Percentiles rank a stretch among this genome's conserved stretches.
These are phyloP conservation scores for Globodera ellingtonae DNA, from an alignment of 1,140 invertebrate species.

Conservation along the genomic window DNA sequence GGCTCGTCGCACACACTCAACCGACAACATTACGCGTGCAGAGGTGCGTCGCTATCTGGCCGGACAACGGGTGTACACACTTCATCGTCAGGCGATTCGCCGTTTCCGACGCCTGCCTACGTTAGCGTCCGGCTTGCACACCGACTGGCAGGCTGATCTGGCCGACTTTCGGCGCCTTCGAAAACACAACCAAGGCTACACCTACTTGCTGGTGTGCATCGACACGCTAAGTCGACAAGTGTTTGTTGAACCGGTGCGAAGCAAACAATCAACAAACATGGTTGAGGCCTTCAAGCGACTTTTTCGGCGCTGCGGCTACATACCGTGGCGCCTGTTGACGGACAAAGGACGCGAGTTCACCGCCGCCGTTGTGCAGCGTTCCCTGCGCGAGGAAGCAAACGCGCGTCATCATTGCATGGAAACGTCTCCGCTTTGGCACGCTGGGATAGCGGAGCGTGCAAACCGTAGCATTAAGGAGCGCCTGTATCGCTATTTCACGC, in stretches of 20 bases:
- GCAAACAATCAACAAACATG: conserved; percentile 29
- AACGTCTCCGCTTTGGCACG: conserved; percentile 39
- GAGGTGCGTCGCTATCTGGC: conserved; percentile 27
- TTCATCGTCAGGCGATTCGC: conserved; percentile 3
- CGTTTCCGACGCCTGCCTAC: conserved; percentile 27
- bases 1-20: neutral
- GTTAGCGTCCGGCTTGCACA: conserved; percentile 25
- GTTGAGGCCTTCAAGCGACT: conserved; percentile 28
- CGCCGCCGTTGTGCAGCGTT: conserved; percentile 18
- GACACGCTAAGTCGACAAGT: conserved; percentile 38
- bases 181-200: conserved; percentile 18
- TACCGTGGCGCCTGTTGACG: conserved; percentile 35
- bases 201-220: conserved; percentile 37
- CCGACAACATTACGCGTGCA: neutral
- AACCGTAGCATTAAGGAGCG: conserved; percentile 38
- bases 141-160: conserved; percentile 43
- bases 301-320: neutral
- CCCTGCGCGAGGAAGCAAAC: conserved; percentile 35
- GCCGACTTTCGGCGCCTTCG: conserved; percentile 21
- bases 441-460: conserved; percentile 41
- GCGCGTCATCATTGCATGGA: conserved; percentile 22
- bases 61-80: conserved; percentile 33
- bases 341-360: conserved; percentile 40
- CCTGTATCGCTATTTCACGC: conserved; percentile 43
- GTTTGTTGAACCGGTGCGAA: conserved; percentile 35